Percentiles rank a stretch among this genome's conserved stretches.
Conservation (phyloP, 2,113 vertebrate genomes). For the Nanger granti region DNA sequence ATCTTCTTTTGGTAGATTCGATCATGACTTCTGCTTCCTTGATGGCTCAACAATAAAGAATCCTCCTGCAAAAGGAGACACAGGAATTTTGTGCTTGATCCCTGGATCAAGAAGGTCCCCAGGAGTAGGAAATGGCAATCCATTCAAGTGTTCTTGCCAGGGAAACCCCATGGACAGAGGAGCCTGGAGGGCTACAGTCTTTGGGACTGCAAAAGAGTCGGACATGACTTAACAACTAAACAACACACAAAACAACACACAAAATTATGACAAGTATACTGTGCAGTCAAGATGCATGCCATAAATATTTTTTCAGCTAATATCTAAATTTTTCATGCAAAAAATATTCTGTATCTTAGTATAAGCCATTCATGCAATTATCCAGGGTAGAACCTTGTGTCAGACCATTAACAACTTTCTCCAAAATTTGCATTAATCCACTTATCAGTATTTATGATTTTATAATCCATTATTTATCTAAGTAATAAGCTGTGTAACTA, state of each 20-base stretch:
- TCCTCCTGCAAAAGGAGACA: background rate
- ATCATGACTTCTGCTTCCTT: background rate
- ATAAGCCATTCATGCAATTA: background rate
- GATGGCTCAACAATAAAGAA: background rate
- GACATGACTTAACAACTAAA: fast-evolving
- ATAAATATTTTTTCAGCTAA: background rate
- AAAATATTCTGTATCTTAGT: background rate
- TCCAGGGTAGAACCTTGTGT: background rate
- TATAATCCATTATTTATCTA: background rate
- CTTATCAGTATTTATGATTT: background rate
- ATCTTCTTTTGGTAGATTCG: background rate
- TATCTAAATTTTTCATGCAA: background rate
- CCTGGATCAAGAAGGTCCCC: background rate
- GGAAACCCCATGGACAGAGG: background rate
- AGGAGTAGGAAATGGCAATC: background rate
- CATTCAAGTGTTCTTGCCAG: background rate
- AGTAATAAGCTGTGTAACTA: background rate
- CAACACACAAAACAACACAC: background rate
- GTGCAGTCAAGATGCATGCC: background rate
- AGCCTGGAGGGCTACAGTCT: background rate
- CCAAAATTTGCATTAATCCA: background rate
- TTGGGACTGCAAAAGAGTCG: background rate
- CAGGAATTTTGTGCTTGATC: background rate
- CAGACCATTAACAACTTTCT: background rate
- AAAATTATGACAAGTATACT: background rate